Base-by-base conservation (phyloP, 2,888 invertebrate species). In the Parthenolecanium corni region DNA sequence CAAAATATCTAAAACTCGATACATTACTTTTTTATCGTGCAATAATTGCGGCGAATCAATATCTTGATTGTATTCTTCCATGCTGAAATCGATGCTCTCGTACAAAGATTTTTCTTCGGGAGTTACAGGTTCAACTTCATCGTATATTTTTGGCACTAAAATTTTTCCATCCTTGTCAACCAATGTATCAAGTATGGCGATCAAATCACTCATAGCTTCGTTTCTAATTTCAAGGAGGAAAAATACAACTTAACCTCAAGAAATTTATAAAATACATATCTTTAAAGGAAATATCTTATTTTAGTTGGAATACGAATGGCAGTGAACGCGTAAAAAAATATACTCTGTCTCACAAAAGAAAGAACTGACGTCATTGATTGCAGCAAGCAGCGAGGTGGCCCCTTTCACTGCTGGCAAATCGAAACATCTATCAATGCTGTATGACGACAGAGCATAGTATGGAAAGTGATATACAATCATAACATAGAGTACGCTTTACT, bases 171-270 rank as follows among this genome's bases (percentile, higher is more conserved):
- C 81, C 65, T 83, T 83, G 72, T 94, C 91, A 0, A 90, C 85
- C 66, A 98, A 77, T 12, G 84, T 81, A 71, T 85, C 82, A 76
- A 98, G 78, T 49, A 98, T 74, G 72, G 87, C 86, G 66, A 95
- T 81, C 54, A 98, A 78, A 77, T 97, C 96, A 1, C 86, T 77
- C 90, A 95, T 89, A 1, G 88, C 93, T 76, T 92, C 91, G 71
- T 84, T 80, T 4, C 82, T 82, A 70, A 74, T 75, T 31, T 53
- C 1, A 14, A 52, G 16, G 23, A 42, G 2, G 4, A 24, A 56
- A 49, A 49, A 14, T 24, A 58, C 31, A 31, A 31, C 31, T 31
- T n/a, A n/a, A n/a, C n/a, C n/a, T n/a, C n/a, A 21, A 18, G 6
- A 9, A 14, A 24, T n/a, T 52, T 9, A 52, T 18, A 18, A 11